A percentile compares a stretch with the other conserved stretches of the same genome.
Evolutionary conservation across 2,797 vertebrate genomes (phyloP).

Genomic region (Pempheris klunzingeri): DNA sequence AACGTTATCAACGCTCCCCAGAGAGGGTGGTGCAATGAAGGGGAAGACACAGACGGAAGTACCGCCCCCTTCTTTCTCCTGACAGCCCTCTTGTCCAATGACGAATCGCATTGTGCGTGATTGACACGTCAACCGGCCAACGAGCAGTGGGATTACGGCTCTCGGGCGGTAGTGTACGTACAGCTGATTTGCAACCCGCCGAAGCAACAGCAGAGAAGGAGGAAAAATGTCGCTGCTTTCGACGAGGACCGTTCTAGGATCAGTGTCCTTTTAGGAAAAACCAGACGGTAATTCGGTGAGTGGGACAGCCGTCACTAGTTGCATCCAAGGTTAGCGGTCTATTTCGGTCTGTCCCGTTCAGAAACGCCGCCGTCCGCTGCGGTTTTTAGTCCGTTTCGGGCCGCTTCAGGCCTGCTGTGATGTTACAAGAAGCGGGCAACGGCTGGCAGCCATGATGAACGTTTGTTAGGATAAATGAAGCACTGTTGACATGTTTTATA

Average conservation of each 20-base stretch:
- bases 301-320: slow-evolving; percentile 77
- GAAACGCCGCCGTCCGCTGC: not conserved
- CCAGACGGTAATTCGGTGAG: slow-evolving; percentile 78
- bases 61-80: slow-evolving; percentile 24
- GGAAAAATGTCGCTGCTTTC: slow-evolving; percentile 80
- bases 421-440: too few relatives aligned
- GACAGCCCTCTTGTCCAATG: slow-evolving; percentile 53
- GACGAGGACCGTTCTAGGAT: slow-evolving; percentile 88
- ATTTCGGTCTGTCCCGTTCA: slow-evolving; percentile 4
- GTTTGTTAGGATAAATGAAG: slow-evolving; percentile 17
- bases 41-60: slow-evolving; percentile 61
- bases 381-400: not conserved
- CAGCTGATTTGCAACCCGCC: slow-evolving; percentile 87
- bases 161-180: slow-evolving; percentile 47
- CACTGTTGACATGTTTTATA: not conserved
- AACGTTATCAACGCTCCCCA: too few relatives aligned
- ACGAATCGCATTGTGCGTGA: not conserved
- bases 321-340: slow-evolving; percentile 43
- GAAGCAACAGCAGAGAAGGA: slow-evolving; percentile 78
- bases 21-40: too few relatives aligned
- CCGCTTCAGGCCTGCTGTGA: slow-evolving; percentile 20
- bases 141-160: slow-evolving; percentile 41
- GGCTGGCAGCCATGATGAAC: slow-evolving; percentile 75
- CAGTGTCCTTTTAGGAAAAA: slow-evolving; percentile 77
- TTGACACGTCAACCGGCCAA: slow-evolving; percentile 65